Evolutionary conservation across 2,797 vertebrate genomes (phyloP).

Genomic region (Nannoperca obscura): DNA sequence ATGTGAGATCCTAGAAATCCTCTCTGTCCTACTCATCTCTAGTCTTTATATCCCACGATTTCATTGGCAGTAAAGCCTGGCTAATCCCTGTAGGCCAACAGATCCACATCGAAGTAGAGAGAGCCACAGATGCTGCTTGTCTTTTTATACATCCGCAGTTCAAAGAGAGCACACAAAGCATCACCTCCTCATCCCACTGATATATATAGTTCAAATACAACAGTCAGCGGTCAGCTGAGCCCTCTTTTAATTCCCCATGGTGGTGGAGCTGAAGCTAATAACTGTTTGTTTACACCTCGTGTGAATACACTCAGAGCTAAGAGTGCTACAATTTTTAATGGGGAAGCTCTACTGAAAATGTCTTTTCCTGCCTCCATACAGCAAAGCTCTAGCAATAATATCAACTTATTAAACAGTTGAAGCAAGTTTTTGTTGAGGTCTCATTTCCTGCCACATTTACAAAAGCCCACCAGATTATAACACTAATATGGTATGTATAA

Average conservation of each 20-base stretch:
- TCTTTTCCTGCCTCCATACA: neutral
- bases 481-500: neutral
- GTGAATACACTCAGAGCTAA: conserved; percentile 3
- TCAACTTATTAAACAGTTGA: neutral
- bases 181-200: conserved; percentile 23
- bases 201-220: conserved; percentile 38
- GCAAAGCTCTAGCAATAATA: neutral
- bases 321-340: conserved; percentile 13
- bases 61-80: conserved; percentile 9
- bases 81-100: conserved; percentile 25
- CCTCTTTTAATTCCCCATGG: conserved; percentile 26
- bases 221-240: conserved; percentile 14
- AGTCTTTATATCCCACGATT: conserved; percentile 15
- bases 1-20: conserved; percentile 26
- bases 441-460: neutral
- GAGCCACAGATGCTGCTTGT: conserved; percentile 7
- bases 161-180: conserved; percentile 29
- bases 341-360: neutral
- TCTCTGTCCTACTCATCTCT: conserved; percentile 10
- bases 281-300: conserved; percentile 38
- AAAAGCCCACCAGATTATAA: neutral
- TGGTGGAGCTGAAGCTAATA: conserved; percentile 34
- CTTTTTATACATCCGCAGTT: conserved; percentile 12
- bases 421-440: neutral
- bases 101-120: conserved; percentile 36